These are phyloP conservation scores for Fulica atra DNA, from an alignment of 2,113 vertebrate genomes.

Conservation along the genomic window DNA sequence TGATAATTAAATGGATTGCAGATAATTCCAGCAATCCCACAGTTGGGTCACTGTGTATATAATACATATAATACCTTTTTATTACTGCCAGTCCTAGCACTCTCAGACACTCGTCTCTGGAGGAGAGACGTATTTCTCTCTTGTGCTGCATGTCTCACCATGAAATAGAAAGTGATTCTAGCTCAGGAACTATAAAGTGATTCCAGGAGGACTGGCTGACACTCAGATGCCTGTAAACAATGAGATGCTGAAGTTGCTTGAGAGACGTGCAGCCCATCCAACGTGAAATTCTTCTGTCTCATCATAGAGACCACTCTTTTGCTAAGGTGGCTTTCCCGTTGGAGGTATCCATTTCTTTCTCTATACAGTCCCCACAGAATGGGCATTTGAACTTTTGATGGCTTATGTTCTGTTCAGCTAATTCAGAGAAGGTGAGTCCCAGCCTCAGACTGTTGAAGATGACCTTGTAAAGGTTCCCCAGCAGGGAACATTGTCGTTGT, in stretches of 20 bases:
- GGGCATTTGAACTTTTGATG: background rate
- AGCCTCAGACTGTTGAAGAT: background rate
- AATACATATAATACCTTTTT: no score
- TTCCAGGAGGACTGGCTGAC: background rate
- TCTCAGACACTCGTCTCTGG: background rate
- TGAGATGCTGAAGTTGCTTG: background rate
- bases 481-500: no score
- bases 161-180: background rate
- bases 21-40: background rate
- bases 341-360: background rate
- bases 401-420: background rate
- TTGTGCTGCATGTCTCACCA: background rate
- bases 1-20: background rate
- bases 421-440: background rate
- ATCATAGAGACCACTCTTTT: background rate
- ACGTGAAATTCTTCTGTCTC: background rate
- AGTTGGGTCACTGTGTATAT: no score
- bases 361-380: background rate
- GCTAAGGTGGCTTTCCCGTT: background rate
- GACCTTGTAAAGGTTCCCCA: background rate
- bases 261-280: background rate
- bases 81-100: background rate
- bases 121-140: background rate
- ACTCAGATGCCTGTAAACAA: background rate
- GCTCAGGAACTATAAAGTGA: no score